Conservation (phyloP, 2,888 invertebrate species). For the Acrobeloides nanus region DNA sequence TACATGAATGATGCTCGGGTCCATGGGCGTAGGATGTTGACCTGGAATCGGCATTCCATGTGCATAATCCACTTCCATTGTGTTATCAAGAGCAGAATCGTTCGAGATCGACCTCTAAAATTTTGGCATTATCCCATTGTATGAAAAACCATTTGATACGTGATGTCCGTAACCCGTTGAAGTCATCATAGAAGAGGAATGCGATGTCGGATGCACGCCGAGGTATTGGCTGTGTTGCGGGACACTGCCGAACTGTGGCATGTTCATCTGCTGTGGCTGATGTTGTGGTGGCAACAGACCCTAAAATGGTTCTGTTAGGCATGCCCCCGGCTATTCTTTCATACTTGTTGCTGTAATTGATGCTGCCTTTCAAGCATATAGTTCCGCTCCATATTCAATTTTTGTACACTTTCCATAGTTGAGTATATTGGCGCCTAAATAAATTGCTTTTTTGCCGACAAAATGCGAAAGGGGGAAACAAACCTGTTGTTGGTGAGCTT, state of each 20-base stretch:
- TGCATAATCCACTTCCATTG: conserved; percentile 21
- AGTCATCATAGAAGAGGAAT: no score
- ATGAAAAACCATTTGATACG: no score
- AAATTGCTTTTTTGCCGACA: background rate
- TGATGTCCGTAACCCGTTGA: no score
- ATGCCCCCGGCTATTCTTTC: conserved; percentile 4
- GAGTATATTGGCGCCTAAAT: background rate
- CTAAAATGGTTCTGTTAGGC: conserved; percentile 13
- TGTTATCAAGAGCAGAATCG: conserved; percentile 12
- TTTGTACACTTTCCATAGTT: conserved; percentile 20
- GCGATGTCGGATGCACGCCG: background rate
- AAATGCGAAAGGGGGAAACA: background rate
- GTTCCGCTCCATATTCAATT: conserved; percentile 24
- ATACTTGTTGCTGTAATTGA: conserved; percentile 27
- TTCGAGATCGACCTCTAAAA: conserved; percentile 12
- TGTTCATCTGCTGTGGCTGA: conserved; percentile 13
- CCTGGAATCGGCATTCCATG: background rate
- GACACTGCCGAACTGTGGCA: background rate
- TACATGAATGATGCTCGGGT: no score
- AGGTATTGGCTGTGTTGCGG: conserved; percentile 1
- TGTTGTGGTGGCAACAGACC: conserved; percentile 17
- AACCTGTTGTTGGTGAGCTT: conserved; percentile 1
- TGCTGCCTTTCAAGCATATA: conserved; percentile 30
- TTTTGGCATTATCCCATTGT: no score
- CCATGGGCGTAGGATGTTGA: conserved; percentile 7